Evolutionary conservation across 2,888 invertebrate genomes (phyloP).

Genomic region (Lysandra coridon): DNA sequence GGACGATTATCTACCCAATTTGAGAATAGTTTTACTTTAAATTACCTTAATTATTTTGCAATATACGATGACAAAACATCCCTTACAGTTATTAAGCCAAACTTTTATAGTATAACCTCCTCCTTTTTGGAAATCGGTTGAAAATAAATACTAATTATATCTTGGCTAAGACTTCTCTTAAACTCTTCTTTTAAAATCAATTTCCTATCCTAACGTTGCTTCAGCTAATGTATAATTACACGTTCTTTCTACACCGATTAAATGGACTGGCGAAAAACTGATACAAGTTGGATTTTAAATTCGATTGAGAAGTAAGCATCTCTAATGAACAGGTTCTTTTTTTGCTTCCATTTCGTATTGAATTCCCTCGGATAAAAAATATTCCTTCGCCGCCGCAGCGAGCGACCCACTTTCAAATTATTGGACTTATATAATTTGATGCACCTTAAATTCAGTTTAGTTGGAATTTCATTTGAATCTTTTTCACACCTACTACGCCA

Average conservation of each 20-base stretch:
- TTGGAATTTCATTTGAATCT: background rate
- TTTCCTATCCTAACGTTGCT: background rate
- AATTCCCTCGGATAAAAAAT: conserved; percentile 13
- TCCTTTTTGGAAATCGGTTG: no score
- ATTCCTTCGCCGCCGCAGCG: conserved; percentile 2
- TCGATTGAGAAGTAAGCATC: conserved; percentile 28
- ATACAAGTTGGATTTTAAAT: conserved; percentile 17
- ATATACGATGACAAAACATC: no score
- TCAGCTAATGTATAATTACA: background rate
- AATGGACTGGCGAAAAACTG: conserved; percentile 1
- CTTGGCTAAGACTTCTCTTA: no score
- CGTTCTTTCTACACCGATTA: background rate
- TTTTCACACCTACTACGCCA: background rate
- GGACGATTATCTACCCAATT: no score
- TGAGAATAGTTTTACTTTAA: no score
- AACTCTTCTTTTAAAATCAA: no score
- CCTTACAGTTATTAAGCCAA: no score
- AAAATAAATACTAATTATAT: no score
- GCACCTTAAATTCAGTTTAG: conserved; percentile 1
- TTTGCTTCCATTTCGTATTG: conserved; percentile 25
- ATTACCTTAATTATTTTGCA: no score
- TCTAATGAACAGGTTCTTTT: conserved; percentile 20
- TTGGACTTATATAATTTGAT: conserved; percentile 16
- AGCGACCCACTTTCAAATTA: conserved; percentile 26
- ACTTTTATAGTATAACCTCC: no score